These are phyloP conservation scores for Phymastichus coffea DNA, from an alignment of 1,140 invertebrate genomes.

Conservation along the genomic window DNA sequence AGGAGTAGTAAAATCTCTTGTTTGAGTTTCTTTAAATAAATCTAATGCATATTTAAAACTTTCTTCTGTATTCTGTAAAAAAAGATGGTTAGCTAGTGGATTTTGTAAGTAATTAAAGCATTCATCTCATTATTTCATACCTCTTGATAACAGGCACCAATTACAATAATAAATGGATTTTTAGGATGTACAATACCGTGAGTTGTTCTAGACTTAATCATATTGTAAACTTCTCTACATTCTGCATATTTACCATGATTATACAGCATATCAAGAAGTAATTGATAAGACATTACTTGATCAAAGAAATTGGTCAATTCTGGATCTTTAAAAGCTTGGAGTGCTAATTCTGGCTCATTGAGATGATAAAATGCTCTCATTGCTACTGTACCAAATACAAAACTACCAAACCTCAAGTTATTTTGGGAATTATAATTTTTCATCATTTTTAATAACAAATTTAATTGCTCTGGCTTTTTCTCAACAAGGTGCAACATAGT, in stretches of 20 bases:
- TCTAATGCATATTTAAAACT: conserved; percentile 66
- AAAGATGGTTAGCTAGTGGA: conserved; percentile 11
- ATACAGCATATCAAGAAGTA: conserved; percentile 73
- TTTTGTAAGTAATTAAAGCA: conserved; percentile 6
- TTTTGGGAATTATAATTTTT: conserved; percentile 73
- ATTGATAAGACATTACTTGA: conserved; percentile 68
- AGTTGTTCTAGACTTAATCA: conserved; percentile 60
- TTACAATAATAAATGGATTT: conserved; percentile 64
- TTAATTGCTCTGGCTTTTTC: conserved; percentile 61
- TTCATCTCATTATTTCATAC: conserved; percentile 52
- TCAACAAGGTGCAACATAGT: conserved; percentile 74
- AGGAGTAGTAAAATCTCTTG: conserved; percentile 58
- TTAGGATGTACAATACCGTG: conserved; percentile 65
- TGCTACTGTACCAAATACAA: conserved; percentile 78
- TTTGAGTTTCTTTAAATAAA: conserved; percentile 61
- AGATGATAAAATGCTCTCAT: conserved; percentile 77
- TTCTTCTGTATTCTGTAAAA: conserved; percentile 69
- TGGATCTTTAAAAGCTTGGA: conserved; percentile 66
- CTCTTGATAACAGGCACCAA: conserved; percentile 75
- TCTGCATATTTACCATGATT: conserved; percentile 70
- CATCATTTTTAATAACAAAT: conserved; percentile 68
- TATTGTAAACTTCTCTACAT: conserved; percentile 65
- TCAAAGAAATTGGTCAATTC: conserved; percentile 68
- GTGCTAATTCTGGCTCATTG: conserved; percentile 68
- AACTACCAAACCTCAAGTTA: conserved; percentile 72